A percentile compares a stretch with the other conserved stretches of the same genome.
Evolutionary conservation across 2,113 vertebrate species (phyloP).

Genomic region (Tympanuchus pallidicinctus): DNA sequence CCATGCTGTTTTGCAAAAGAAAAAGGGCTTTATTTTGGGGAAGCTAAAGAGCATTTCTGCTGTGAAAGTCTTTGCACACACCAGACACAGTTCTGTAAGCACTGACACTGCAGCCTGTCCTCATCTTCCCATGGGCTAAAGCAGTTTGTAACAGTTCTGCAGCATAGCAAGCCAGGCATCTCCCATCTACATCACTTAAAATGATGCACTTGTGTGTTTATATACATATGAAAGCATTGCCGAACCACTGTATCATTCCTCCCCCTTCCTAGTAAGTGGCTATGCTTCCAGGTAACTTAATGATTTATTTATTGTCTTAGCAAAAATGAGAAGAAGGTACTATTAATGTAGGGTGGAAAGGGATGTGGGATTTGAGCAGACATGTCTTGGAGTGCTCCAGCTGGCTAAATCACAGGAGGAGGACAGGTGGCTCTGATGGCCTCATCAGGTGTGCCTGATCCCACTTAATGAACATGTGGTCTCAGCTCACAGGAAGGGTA

Average conservation of each 20-base stretch:
- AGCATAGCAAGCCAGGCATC: not conserved
- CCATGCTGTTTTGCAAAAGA: not conserved
- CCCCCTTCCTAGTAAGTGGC: not conserved
- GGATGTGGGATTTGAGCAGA: not conserved
- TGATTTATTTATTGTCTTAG: not conserved
- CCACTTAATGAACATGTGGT: accelerated
- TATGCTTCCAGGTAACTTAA: not conserved
- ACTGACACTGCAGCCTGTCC: not conserved
- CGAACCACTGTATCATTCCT: not conserved
- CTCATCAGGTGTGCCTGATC: not conserved
- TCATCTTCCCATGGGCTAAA: not conserved
- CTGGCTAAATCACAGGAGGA: not conserved
- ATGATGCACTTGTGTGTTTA: not conserved
- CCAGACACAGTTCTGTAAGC: not conserved
- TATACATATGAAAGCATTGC: not conserved
- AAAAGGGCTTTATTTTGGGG: not conserved
- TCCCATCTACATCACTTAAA: not conserved
- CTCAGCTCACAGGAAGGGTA: not conserved
- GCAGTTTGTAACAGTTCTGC: not conserved
- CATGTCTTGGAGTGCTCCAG: not conserved
- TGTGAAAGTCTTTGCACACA: not conserved
- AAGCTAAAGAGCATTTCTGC: not conserved
- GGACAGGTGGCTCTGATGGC: not conserved
- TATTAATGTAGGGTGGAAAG: not conserved
- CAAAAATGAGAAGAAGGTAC: not conserved